Percentiles rank a stretch among this genome's conserved stretches.
Evolutionary conservation across 2,797 vertebrate species (phyloP).

Genomic region (Hapalemur alaotrensis): DNA sequence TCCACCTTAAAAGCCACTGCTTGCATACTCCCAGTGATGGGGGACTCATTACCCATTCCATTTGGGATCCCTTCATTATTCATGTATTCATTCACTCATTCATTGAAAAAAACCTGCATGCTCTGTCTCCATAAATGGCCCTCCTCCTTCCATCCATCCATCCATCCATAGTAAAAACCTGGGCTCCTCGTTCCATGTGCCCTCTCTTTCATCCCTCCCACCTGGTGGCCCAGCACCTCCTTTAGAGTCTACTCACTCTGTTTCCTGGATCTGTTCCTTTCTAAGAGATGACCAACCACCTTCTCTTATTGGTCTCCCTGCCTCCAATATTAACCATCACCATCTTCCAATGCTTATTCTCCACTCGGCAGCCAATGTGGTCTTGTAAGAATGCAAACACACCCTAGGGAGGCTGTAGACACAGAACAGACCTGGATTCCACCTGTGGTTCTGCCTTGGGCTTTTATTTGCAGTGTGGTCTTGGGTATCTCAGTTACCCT

Average conservation of each 20-base stretch:
- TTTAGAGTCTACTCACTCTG: neutral
- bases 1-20: neutral
- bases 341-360: neutral
- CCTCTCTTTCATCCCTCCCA: fast-evolving
- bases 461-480: neutral
- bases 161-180: neutral
- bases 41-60: neutral
- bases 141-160: neutral
- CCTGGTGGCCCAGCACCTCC: fast-evolving
- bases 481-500: neutral
- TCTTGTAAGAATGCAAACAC: neutral
- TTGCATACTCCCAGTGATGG: neutral
- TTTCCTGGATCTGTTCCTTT: neutral
- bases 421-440: neutral
- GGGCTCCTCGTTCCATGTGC: neutral
- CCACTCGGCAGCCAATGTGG: fast-evolving
- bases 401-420: fast-evolving
- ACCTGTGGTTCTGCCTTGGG: neutral
- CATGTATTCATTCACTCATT: neutral
- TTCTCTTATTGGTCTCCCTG: neutral
- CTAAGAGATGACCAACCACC: neutral
- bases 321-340: neutral
- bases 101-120: neutral
- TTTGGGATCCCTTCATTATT: neutral
- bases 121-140: neutral